A percentile compares a stretch with the other conserved stretches of the same genome.
phyloP scores from a whole-genome alignment of 2,888 invertebrate species.

The Clunio marinus region DNA sequence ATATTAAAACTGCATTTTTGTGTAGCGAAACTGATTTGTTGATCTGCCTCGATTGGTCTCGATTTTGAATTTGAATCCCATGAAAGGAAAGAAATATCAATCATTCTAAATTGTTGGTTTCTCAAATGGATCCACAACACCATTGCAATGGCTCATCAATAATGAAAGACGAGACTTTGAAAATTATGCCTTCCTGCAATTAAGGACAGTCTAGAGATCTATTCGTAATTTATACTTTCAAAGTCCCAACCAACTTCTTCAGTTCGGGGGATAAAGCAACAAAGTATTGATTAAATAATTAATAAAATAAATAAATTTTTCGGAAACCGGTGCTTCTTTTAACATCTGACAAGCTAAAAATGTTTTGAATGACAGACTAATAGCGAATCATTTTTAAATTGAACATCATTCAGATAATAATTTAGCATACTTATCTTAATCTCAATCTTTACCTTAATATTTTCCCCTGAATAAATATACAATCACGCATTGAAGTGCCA shows the following conservation, averaged over 20 bases:
- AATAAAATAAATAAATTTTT: slow-evolving; percentile 27
- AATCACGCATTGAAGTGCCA: too few species aligned
- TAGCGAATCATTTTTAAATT: too few species aligned
- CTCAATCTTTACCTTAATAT: too few species aligned
- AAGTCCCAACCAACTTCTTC: background rate
- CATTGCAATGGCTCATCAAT: slow-evolving; percentile 32
- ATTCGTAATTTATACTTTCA: background rate
- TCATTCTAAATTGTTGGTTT: slow-evolving; percentile 38
- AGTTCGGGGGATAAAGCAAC: background rate
- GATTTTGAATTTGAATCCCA: slow-evolving; percentile 20
- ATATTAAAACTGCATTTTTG: background rate
- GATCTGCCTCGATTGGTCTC: slow-evolving; percentile 6
- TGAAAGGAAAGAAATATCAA: slow-evolving; percentile 27
- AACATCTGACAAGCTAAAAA: background rate
- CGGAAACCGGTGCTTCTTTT: background rate
- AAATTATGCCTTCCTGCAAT: slow-evolving; percentile 39
- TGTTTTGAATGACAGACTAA: slow-evolving; percentile 23
- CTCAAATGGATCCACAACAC: slow-evolving; percentile 6
- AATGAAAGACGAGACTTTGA: slow-evolving; percentile 11
- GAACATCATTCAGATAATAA: too few species aligned
- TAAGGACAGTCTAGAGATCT: background rate
- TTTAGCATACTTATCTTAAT: too few species aligned
- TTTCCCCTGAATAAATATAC: too few species aligned
- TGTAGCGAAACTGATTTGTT: background rate
- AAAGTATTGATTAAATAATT: slow-evolving; percentile 35